Base-by-base conservation (phyloP, 2,797 vertebrate species). In the Anabacerthia variegaticeps region DNA sequence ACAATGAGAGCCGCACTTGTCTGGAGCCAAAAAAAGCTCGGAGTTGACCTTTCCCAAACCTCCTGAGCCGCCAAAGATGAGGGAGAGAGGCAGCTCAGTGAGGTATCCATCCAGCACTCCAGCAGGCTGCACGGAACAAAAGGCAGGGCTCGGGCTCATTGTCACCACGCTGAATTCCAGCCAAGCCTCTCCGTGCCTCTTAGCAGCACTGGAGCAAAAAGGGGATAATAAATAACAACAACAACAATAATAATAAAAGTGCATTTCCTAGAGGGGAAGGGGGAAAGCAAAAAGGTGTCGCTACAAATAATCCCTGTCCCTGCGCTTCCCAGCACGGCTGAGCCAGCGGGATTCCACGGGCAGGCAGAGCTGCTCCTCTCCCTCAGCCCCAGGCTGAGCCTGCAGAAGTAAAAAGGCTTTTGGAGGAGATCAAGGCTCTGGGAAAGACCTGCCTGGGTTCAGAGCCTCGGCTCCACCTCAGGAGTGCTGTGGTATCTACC, bases 21-120 rank as follows among this genome's bases (percentile, higher is more conserved):
- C 48, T 65, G 71, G 68, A 94, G 77, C 75, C 58, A 83, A 65
- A 32, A 79, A 86, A 84, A 51, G 59, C 80, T 72, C 14, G 4
- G 84, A 81, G 87, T 61, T 94, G 95, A 94, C 93, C 94, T 96
- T 95, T 96, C 89, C 74, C 87, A 92, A 85, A 85, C 65, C 91
- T 94, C 65, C 67, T 1, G 51, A 88, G 95, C 85, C 1, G 6
- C 26, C 4, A 44, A 71, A n/a, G 88, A 68, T 4, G 75, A 63
- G 59, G 55, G 66, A 62, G 51, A 82, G 79, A 73, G 56, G 28
- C 39, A 83, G 74, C 71, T 34, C 5, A 43, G 78, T 5, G 65
- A 91, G 85, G 81, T 49, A 56, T 43, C 76, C 26, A 67, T 24
- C 69, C 73, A 93, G 18, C 54, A 41, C 67, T 78, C 9, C 34